A percentile compares a stretch with the other conserved stretches of the same genome.
Evolutionary conservation across 2,888 invertebrate genomes (phyloP).

Genomic region (Drosophila rellima): DNA sequence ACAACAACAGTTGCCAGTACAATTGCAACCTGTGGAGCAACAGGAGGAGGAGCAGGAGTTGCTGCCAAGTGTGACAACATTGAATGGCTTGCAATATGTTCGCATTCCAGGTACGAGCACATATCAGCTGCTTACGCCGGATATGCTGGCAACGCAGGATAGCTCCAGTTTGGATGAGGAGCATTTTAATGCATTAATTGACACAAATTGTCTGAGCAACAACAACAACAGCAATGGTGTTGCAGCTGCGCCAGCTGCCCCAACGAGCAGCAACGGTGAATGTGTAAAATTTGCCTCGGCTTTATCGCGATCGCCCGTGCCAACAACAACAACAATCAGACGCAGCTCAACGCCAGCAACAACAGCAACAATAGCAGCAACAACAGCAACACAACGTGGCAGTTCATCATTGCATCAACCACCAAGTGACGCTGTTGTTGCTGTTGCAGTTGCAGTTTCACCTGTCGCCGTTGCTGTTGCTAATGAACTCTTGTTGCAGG

Average conservation of each 20-base stretch:
- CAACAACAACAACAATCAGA: conserved; percentile 46
- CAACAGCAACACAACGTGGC: conserved; percentile 35
- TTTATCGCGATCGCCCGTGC: conserved; percentile 81
- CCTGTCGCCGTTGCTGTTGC: conserved; percentile 81
- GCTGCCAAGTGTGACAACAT: conserved; percentile 86
- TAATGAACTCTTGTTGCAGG: conserved; percentile 83
- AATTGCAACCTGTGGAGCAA: conserved; percentile 12
- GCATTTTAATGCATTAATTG: conserved; percentile 87
- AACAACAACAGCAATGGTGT: conserved; percentile 17
- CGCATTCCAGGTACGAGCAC: conserved; percentile 88
- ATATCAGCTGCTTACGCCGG: conserved; percentile 88
- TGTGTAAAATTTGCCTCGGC: conserved; percentile 70
- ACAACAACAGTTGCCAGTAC: conserved; percentile 11
- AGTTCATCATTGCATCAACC: conserved; percentile 72
- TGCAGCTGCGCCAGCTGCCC: conserved; percentile 55
- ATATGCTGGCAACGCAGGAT: conserved; percentile 84
- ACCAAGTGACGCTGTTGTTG: conserved; percentile 56
- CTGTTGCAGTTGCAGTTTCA: conserved; percentile 75
- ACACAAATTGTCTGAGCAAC: conserved; percentile 85
- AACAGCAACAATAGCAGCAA: conserved; percentile 36
- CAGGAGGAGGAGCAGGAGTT: conserved; percentile 52
- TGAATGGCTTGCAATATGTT: conserved; percentile 87
- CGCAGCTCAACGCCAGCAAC: conserved; percentile 52
- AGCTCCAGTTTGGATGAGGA: conserved; percentile 87
- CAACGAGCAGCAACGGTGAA: conserved; percentile 55